Evolutionary conservation across 2,113 vertebrate genomes (phyloP).

Genomic region (Muntiacus muntjak): DNA sequence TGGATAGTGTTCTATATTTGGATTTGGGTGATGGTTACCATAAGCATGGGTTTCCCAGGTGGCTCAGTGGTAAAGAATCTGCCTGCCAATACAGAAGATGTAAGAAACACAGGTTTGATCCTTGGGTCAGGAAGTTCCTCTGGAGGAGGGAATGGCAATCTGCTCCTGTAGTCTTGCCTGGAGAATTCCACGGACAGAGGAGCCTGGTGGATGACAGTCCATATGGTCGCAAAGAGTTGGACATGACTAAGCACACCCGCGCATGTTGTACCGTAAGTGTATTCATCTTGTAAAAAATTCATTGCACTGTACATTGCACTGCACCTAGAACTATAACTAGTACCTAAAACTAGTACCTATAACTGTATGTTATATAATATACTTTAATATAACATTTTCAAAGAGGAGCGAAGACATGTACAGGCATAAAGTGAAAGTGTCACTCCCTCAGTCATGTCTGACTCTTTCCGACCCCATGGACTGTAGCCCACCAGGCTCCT

Average conservation of each 20-base stretch:
- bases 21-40: not conserved
- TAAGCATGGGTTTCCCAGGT: not conserved
- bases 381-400: not conserved
- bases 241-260: not conserved
- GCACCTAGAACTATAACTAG: not conserved
- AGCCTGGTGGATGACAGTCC: not conserved
- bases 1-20: not conserved
- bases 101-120: not conserved
- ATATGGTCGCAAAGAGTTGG: not conserved
- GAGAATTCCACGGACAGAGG: not conserved
- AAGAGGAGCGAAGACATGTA: not conserved
- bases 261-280: not conserved
- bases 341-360: not conserved
- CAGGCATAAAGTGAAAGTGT: not conserved
- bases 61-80: not conserved
- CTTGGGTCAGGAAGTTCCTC: not conserved
- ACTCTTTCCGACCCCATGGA: not conserved
- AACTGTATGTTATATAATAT: not conserved
- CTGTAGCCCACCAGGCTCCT: not conserved
- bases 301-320: not conserved
- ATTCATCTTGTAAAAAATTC: not conserved
- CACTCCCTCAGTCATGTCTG: rapidly evolving
- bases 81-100: not conserved
- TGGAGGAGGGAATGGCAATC: not conserved
- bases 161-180: not conserved